These are phyloP conservation scores for Littorina saxatilis DNA, from an alignment of 1,140 invertebrate genomes.

Conservation along the genomic window DNA sequence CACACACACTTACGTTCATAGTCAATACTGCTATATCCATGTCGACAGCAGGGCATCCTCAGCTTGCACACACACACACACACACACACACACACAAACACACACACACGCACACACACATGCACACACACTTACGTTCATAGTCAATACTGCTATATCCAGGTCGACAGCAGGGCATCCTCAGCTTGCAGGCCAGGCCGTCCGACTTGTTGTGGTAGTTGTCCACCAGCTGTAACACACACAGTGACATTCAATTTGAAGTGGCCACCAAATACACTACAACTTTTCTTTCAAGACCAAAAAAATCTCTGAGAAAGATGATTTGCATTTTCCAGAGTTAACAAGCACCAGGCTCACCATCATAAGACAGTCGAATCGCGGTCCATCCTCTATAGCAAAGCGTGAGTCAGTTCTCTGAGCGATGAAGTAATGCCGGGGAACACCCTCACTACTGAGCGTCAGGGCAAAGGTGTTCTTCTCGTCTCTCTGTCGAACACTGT, in stretches of 20 bases:
- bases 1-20: conserved; percentile 49
- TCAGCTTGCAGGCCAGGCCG: conserved; percentile 73
- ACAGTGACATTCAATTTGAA: neutral
- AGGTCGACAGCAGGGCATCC: conserved; percentile 57
- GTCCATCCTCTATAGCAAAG: conserved; percentile 76
- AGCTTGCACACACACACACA: conserved; percentile 40
- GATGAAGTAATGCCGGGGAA: conserved; percentile 77
- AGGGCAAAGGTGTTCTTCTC: conserved; percentile 73
- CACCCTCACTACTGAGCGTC: conserved; percentile 73
- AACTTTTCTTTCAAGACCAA: too few species aligned
- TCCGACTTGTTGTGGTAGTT: conserved; percentile 75
- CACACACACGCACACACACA: conserved; percentile 19
- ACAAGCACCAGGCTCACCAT: conserved; percentile 70
- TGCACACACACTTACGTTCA: conserved; percentile 48
- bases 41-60: conserved; percentile 56
- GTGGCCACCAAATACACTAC: too few species aligned
- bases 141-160: conserved; percentile 55
- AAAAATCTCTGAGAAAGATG: neutral
- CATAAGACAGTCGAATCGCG: conserved; percentile 77
- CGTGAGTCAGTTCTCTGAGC: conserved; percentile 67
- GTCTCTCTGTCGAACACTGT: conserved; percentile 60
- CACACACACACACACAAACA: conserved; percentile 10
- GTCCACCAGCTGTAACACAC: conserved; percentile 69
- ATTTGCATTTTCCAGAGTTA: neutral
- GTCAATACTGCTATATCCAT: conserved; percentile 54